These are phyloP conservation scores for Charaxes varanes DNA, from an alignment of 1,140 invertebrate species.

Conservation along the genomic window DNA sequence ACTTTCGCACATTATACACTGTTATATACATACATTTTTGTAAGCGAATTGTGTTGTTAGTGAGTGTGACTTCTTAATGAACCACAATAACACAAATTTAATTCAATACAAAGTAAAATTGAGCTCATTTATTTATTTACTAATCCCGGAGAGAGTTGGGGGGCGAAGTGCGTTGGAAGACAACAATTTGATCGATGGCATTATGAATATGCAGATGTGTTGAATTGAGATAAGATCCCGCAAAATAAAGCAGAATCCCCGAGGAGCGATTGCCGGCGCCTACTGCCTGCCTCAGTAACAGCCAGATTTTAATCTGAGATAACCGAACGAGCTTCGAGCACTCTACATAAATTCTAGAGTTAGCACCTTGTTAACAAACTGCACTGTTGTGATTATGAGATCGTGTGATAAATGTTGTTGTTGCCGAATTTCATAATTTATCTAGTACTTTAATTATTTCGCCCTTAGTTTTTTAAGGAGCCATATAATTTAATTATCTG, in stretches of 20 bases:
- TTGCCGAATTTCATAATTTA: slow-evolving; percentile 11
- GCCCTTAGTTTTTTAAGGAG: too few relatives aligned
- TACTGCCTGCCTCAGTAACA: slow-evolving; percentile 46
- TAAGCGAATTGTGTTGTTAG: too few relatives aligned
- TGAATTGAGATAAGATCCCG: slow-evolving; percentile 56
- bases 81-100: too few relatives aligned
- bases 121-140: too few relatives aligned
- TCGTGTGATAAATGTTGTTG: slow-evolving; percentile 32
- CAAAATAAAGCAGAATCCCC: slow-evolving; percentile 62
- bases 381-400: slow-evolving; percentile 64
- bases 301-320: slow-evolving; percentile 72
- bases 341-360: slow-evolving; percentile 71
- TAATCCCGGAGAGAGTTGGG: too few relatives aligned
- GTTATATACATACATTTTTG: too few relatives aligned
- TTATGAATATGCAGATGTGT: slow-evolving; percentile 71
- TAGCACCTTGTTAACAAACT: slow-evolving; percentile 70
- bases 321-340: slow-evolving; percentile 52
- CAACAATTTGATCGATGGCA: slow-evolving; percentile 65
- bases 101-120: too few relatives aligned
- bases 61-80: too few relatives aligned
- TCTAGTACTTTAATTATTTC: not conserved
- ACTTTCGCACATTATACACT: too few relatives aligned
- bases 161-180: slow-evolving; percentile 23
- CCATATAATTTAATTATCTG: too few relatives aligned
- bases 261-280: slow-evolving; percentile 63